Conservation (phyloP, 2,888 invertebrate species). For the Mechanitis mazaeus region DNA sequence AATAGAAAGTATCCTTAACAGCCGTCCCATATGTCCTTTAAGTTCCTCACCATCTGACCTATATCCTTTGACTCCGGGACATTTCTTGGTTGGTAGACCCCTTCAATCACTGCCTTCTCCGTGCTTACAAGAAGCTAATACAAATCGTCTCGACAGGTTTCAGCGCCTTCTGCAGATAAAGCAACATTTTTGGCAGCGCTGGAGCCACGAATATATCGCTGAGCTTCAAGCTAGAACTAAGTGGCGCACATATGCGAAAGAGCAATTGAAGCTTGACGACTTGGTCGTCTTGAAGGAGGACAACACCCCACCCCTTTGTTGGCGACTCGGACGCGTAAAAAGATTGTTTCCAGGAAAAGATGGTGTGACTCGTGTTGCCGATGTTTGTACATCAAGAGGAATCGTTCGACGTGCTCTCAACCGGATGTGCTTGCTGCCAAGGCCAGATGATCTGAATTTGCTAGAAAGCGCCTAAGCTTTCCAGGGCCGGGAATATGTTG, state of each 20-base stretch:
- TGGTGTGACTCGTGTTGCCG: constrained; percentile 19
- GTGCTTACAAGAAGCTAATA: not conserved
- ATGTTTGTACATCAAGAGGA: constrained; percentile 14
- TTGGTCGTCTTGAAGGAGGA: constrained; percentile 15
- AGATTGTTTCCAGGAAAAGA: constrained; percentile 16
- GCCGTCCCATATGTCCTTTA: constrained; percentile 20
- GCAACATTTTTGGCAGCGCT: constrained; percentile 25
- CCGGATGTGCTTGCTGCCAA: constrained; percentile 9
- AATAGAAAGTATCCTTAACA: constrained; percentile 24
- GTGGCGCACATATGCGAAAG: too few species aligned
- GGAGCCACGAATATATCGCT: constrained; percentile 12
- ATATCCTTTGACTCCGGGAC: constrained; percentile 18
- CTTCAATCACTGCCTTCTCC: not conserved
- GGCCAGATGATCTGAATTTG: too few species aligned
- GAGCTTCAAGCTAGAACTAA: constrained; percentile 8
- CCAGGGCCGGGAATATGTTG: too few species aligned
- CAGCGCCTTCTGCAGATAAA: constrained; percentile 11
- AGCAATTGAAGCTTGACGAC: not conserved
- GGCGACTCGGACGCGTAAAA: constrained; percentile 21
- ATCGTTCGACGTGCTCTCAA: constrained; percentile 14
- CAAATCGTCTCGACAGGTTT: constrained; percentile 5
- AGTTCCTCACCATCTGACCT: constrained; percentile 21
- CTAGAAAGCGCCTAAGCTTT: too few species aligned
- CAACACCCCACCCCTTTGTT: constrained; percentile 9
- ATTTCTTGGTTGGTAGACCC: constrained; percentile 24